Conservation (phyloP, 2,888 invertebrate genomes). For the Thymelicus lineola region DNA sequence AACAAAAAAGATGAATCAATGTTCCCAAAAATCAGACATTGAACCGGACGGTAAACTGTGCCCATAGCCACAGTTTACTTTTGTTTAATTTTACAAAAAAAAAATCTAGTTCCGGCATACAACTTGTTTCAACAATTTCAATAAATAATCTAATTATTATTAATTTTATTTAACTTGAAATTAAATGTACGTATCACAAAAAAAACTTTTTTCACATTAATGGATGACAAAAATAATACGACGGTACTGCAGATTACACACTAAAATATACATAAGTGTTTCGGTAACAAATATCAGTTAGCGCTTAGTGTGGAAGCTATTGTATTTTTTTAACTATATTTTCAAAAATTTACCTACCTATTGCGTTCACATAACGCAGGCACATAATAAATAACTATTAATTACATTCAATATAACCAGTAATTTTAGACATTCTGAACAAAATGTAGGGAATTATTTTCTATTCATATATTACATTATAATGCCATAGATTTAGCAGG, state of each 20-base stretch:
- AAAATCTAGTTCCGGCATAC: neutral
- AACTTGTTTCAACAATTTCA: neutral
- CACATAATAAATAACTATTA: neutral
- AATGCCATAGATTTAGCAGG: too few relatives aligned
- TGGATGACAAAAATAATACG: slow-evolving; percentile 41
- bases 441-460: neutral
- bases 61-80: too few relatives aligned
- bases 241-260: slow-evolving; percentile 31
- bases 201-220: neutral
- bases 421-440: neutral
- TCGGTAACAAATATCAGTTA: slow-evolving; percentile 13
- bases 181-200: too few relatives aligned
- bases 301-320: slow-evolving; percentile 8
- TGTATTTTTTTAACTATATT: neutral
- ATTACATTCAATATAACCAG: neutral
- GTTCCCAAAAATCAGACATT: too few relatives aligned
- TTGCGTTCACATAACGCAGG: neutral
- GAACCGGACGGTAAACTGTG: too few relatives aligned
- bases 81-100: neutral
- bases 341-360: neutral
- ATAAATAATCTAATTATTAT: neutral
- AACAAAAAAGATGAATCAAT: too few relatives aligned
- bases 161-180: too few relatives aligned
- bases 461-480: too few relatives aligned
- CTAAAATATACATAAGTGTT: slow-evolving; percentile 19